Evolutionary conservation across 2,113 vertebrate species (phyloP).

Genomic region (Fulica atra): DNA sequence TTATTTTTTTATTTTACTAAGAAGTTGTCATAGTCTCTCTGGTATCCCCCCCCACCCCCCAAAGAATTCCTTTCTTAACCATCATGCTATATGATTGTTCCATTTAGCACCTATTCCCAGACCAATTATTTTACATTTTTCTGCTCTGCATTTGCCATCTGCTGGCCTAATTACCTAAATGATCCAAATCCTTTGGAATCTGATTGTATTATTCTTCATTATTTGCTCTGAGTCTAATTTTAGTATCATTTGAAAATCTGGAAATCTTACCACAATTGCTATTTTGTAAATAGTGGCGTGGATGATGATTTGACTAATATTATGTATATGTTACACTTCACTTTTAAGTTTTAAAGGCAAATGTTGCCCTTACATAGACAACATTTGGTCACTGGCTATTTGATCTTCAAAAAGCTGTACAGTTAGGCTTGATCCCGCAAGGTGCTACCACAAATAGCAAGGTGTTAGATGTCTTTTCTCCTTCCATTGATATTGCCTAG

Average conservation of each 20-base stretch:
- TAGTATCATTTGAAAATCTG: constrained; percentile 21
- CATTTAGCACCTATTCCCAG: background rate
- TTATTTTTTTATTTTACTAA: background rate
- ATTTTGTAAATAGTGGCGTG: background rate
- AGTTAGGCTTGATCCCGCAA: background rate
- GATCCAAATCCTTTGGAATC: constrained; percentile 51
- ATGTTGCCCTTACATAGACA: background rate
- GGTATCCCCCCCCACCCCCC: background rate
- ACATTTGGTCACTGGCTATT: background rate
- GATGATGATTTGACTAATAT: background rate
- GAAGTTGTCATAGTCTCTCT: background rate
- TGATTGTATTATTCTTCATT: constrained; percentile 44
- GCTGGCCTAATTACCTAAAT: constrained; percentile 57
- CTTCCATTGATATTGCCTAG: background rate
- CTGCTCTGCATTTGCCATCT: constrained; percentile 53
- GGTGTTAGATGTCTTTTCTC: background rate
- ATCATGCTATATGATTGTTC: background rate
- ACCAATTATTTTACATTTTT: constrained; percentile 38
- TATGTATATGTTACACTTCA: background rate
- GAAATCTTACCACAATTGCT: background rate
- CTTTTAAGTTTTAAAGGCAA: background rate
- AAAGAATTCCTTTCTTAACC: background rate
- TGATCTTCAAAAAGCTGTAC: background rate
- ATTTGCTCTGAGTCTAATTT: constrained; percentile 49
- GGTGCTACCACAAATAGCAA: background rate